A percentile compares a stretch with the other conserved stretches of the same genome.
Evolutionary conservation across 2,113 vertebrate species (phyloP).

Genomic region (Prunella fulvescens): DNA sequence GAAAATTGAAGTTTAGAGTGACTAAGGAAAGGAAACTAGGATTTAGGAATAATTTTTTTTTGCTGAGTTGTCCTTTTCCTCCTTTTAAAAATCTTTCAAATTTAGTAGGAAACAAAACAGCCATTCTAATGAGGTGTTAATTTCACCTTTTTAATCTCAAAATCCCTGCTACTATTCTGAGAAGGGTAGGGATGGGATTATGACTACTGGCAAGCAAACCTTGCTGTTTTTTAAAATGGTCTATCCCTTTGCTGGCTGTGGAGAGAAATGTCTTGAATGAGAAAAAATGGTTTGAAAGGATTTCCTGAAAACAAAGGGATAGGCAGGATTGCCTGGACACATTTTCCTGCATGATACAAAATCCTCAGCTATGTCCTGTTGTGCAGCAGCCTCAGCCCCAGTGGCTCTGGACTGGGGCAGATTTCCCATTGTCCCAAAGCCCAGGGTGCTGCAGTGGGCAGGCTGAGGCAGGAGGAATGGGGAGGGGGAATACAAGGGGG

Average conservation of each 20-base stretch:
- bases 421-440: background rate
- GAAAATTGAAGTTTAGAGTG: background rate
- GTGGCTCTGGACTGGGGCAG: background rate
- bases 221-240: background rate
- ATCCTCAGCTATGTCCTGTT: fast-evolving
- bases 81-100: background rate
- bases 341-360: background rate
- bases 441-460: background rate
- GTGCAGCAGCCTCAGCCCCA: fast-evolving
- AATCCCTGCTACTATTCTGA: background rate
- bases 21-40: background rate
- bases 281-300: background rate
- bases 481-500: background rate
- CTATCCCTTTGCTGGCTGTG: background rate
- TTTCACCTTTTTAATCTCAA: background rate
- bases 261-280: background rate
- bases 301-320: background rate
- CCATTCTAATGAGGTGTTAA: background rate
- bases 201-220: background rate
- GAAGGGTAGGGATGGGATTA: background rate
- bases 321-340: background rate
- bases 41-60: background rate
- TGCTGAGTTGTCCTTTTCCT: background rate
- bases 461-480: background rate
- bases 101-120: background rate